A percentile compares a stretch with the other conserved stretches of the same genome.
phyloP scores from a whole-genome alignment of 1,140 invertebrate species.

The Berghia stephanieae region DNA sequence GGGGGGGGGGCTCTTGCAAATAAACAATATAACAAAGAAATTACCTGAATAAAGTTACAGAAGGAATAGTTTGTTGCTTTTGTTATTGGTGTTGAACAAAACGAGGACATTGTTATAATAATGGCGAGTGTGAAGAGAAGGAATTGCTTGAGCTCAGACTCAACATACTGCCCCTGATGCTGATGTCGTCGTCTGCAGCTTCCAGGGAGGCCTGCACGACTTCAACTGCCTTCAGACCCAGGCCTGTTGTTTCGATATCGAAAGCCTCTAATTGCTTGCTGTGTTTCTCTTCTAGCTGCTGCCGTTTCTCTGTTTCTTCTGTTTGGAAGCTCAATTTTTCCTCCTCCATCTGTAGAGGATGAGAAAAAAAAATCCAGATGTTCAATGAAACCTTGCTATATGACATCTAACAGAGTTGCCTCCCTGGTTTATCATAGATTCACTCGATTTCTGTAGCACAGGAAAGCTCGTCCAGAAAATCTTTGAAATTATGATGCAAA shows the following conservation, averaged over 20 bases:
- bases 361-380: not conserved
- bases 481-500: not conserved
- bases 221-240: conserved; percentile 89
- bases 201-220: conserved; percentile 89
- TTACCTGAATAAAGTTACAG: not conserved
- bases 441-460: not conserved
- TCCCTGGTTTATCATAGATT: not conserved
- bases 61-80: conserved; percentile 14
- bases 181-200: conserved; percentile 79
- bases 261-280: conserved; percentile 90
- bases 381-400: not conserved
- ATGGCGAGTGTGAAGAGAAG: conserved; percentile 52
- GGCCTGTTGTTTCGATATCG: conserved; percentile 89
- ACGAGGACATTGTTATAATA: too few relatives aligned
- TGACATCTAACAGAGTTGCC: not conserved
- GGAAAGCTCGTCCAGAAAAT: not conserved
- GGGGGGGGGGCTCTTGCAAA: not conserved
- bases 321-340: conserved; percentile 90
- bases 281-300: conserved; percentile 87
- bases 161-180: conserved; percentile 91
- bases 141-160: conserved; percentile 84
- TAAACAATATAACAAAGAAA: not conserved
- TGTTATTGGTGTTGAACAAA: too few relatives aligned
- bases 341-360: conserved; percentile 80
- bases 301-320: conserved; percentile 87